These are phyloP conservation scores for Macrocentrus cingulum DNA, from an alignment of 1,140 invertebrate species.

Conservation along the genomic window DNA sequence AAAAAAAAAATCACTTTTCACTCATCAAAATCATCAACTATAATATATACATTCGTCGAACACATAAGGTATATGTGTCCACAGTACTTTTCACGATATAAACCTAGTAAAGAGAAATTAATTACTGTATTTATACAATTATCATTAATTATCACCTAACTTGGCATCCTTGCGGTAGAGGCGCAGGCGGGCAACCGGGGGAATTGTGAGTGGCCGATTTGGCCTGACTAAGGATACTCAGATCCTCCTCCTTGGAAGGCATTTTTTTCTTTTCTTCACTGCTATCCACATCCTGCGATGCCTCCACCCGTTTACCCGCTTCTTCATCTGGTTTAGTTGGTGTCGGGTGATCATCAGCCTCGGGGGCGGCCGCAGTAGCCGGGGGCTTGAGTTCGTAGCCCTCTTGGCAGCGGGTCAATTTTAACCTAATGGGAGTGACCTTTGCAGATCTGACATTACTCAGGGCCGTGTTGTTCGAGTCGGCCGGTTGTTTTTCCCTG, in stretches of 20 bases:
- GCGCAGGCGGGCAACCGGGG: slow-evolving; percentile 57
- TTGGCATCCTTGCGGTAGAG: slow-evolving; percentile 78
- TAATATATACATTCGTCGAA: slow-evolving; percentile 33
- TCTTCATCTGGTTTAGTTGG: slow-evolving; percentile 37
- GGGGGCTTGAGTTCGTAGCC: slow-evolving; percentile 64
- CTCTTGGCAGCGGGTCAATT: slow-evolving; percentile 75
- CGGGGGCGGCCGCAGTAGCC: slow-evolving; percentile 37
- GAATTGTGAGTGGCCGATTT: slow-evolving; percentile 39
- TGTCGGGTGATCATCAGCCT: slow-evolving; percentile 41
- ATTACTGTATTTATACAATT: slow-evolving; percentile 58
- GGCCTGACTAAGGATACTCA: slow-evolving; percentile 35
- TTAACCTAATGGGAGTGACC: slow-evolving; percentile 77
- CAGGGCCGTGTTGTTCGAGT: slow-evolving; percentile 50
- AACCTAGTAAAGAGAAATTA: slow-evolving; percentile 38
- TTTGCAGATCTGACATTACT: slow-evolving; percentile 67
- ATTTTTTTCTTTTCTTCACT: slow-evolving; percentile 29
- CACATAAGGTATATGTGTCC: slow-evolving; percentile 34
- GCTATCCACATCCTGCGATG: slow-evolving; percentile 20
- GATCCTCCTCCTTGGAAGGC: slow-evolving; percentile 35
- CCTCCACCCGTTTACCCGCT: slow-evolving; percentile 10
- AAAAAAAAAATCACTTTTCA: slow-evolving; percentile 25
- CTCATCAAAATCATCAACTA: slow-evolving; percentile 35
- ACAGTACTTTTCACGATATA: slow-evolving; percentile 11
- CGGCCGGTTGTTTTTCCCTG: slow-evolving; percentile 52
- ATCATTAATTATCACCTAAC: slow-evolving; percentile 79